phyloP scores from a whole-genome alignment of 2,888 invertebrate species.

The Limenitis camilla region DNA sequence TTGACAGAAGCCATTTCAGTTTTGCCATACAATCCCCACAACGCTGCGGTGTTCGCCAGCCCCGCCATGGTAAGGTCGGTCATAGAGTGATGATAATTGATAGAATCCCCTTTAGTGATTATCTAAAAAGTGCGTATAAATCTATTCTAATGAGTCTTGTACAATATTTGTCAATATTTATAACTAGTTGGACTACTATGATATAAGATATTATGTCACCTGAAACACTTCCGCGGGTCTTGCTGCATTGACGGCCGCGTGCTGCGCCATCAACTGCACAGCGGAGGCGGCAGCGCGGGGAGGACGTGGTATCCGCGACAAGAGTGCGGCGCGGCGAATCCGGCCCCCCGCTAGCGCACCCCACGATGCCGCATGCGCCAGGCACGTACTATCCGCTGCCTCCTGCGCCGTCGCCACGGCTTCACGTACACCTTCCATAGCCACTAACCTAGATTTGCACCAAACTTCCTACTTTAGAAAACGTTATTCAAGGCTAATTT shows the following conservation, averaged over 20 bases:
- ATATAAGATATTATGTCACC: constrained; percentile 26
- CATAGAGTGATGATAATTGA: constrained; percentile 89
- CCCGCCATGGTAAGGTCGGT: constrained; percentile 87
- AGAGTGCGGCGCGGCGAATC: constrained; percentile 37
- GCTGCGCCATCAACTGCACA: constrained; percentile 86
- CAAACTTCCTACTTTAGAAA: no score
- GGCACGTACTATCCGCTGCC: constrained; percentile 87
- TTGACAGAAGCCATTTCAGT: constrained; percentile 87
- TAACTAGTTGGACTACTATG: background rate
- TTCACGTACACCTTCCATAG: constrained; percentile 87
- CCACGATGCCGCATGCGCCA: constrained; percentile 91
- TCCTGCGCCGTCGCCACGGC: constrained; percentile 91
- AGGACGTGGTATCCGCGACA: constrained; percentile 78
- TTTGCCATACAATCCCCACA: constrained; percentile 93
- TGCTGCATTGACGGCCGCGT: constrained; percentile 81
- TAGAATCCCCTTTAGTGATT: constrained; percentile 86
- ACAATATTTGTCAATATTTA: background rate
- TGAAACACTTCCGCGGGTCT: constrained; percentile 78
- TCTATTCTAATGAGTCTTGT: no score
- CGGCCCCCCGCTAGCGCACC: constrained; percentile 60
- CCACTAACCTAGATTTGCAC: constrained; percentile 76
- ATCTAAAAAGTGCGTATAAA: constrained; percentile 72
- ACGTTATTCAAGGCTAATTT: no score
- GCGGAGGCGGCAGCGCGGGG: constrained; percentile 83
- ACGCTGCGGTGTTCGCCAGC: constrained; percentile 85